These are phyloP conservation scores for Dryobotodes eremita DNA, from an alignment of 2,888 invertebrate genomes.

Conservation along the genomic window DNA sequence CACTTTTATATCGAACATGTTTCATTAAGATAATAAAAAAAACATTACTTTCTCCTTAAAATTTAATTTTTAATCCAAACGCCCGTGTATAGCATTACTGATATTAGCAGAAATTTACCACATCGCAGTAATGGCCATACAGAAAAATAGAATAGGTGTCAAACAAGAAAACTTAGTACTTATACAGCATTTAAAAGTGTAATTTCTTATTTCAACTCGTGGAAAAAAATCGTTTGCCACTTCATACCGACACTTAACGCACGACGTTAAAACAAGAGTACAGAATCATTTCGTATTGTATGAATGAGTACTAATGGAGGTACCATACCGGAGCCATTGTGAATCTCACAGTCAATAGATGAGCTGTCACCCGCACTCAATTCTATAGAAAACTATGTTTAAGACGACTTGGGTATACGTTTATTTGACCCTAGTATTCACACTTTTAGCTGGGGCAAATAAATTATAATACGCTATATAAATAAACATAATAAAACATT, in stretches of 20 bases:
- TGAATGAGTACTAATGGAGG: slow-evolving; percentile 48
- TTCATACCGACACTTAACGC: background rate
- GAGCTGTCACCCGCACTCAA: slow-evolving; percentile 56
- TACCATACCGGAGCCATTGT: slow-evolving; percentile 46
- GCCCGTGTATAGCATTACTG: background rate
- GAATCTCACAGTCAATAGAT: slow-evolving; percentile 54
- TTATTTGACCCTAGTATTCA: slow-evolving; percentile 21
- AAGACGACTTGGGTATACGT: slow-evolving; percentile 19
- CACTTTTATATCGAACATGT: background rate
- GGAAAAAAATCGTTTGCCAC: slow-evolving; percentile 2
- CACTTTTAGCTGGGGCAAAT: background rate
- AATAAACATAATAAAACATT: background rate
- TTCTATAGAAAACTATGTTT: slow-evolving; percentile 46
- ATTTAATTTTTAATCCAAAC: background rate
- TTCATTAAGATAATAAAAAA: background rate
- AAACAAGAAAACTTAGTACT: background rate
- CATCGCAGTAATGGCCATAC: background rate
- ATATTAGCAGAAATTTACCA: background rate
- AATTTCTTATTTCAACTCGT: background rate
- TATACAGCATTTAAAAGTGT: background rate
- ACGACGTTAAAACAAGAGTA: slow-evolving; percentile 32
- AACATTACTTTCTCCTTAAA: background rate
- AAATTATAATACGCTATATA: background rate
- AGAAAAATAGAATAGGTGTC: background rate
- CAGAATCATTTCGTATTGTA: slow-evolving; percentile 44